Percentiles rank a stretch among this genome's conserved stretches.
Conservation (phyloP, 2,888 invertebrate species). For the Ypsolopha sequella region DNA sequence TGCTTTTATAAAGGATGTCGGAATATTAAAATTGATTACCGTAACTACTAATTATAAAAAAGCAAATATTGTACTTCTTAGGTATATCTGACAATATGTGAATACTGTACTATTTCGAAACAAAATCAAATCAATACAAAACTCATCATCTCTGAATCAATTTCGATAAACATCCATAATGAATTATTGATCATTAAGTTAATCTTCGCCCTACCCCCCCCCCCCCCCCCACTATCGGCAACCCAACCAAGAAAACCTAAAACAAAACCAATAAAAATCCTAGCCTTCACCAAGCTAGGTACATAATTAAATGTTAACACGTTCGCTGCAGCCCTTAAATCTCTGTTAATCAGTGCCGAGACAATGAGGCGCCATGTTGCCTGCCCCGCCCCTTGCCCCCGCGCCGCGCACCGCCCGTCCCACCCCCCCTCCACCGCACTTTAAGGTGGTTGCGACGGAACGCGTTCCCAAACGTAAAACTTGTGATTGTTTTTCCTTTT, state of each 20-base stretch:
- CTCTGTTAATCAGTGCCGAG: conserved; percentile 60
- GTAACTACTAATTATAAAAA: too few species aligned
- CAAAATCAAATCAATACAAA: too few species aligned
- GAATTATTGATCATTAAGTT: not conserved
- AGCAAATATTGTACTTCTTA: too few species aligned
- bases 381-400: conserved; percentile 17
- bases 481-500: too few species aligned
- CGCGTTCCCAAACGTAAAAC: conserved; percentile 2
- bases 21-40: too few species aligned
- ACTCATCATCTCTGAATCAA: too few species aligned
- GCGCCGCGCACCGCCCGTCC: conserved; percentile 18
- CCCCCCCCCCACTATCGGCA: not conserved
- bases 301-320: conserved; percentile 58
- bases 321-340: conserved; percentile 50
- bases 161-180: not conserved
- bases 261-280: not conserved
- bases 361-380: conserved; percentile 63
- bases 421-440: conserved; percentile 28
- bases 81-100: too few species aligned
- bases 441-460: conserved; percentile 14
- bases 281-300: conserved; percentile 27
- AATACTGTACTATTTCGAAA: too few species aligned
- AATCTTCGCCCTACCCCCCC: not conserved
- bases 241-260: not conserved
- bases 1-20: too few species aligned